A percentile compares a stretch with the other conserved stretches of the same genome.
These are phyloP conservation scores for Stictocephala bisonia DNA, from an alignment of 2,888 invertebrate genomes.

Conservation along the genomic window DNA sequence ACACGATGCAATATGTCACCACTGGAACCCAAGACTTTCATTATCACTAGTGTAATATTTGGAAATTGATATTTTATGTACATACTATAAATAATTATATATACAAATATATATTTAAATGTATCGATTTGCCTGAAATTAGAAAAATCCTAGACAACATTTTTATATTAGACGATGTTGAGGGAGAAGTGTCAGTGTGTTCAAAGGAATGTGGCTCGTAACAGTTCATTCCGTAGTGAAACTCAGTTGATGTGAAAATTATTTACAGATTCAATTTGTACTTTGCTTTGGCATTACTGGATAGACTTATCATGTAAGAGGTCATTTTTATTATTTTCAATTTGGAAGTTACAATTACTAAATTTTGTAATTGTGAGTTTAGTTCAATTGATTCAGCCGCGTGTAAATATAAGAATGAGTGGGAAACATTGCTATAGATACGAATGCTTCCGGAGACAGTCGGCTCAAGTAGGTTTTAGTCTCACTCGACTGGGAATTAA, in stretches of 20 bases:
- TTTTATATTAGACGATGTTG: constrained; percentile 42
- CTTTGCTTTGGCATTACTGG: constrained; percentile 34
- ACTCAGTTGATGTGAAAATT: constrained; percentile 27
- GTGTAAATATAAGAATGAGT: constrained; percentile 38
- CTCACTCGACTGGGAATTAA: constrained; percentile 28
- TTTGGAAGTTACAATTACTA: constrained; percentile 34
- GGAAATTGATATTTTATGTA: constrained; percentile 48
- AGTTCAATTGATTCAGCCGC: constrained; percentile 20
- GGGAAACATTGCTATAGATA: constrained; percentile 17
- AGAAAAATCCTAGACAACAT: constrained; percentile 48
- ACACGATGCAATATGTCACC: constrained; percentile 40
- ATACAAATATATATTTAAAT: constrained; percentile 48
- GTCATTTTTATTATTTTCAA: constrained; percentile 44
- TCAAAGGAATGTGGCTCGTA: constrained; percentile 35
- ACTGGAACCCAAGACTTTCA: constrained; percentile 44
- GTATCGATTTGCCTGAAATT: constrained; percentile 45
- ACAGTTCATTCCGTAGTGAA: constrained; percentile 21
- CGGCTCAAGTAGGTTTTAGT: constrained; percentile 38
- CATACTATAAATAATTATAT: constrained; percentile 50
- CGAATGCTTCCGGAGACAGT: constrained; percentile 36
- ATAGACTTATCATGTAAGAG: constrained; percentile 52
- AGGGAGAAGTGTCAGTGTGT: constrained; percentile 28
- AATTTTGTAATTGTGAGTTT: constrained; percentile 14
- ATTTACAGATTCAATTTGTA: constrained; percentile 20
- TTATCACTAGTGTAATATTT: constrained; percentile 48